Base-by-base conservation (phyloP, 2,113 vertebrate genomes). In the Trematocara unimaculatum region DNA sequence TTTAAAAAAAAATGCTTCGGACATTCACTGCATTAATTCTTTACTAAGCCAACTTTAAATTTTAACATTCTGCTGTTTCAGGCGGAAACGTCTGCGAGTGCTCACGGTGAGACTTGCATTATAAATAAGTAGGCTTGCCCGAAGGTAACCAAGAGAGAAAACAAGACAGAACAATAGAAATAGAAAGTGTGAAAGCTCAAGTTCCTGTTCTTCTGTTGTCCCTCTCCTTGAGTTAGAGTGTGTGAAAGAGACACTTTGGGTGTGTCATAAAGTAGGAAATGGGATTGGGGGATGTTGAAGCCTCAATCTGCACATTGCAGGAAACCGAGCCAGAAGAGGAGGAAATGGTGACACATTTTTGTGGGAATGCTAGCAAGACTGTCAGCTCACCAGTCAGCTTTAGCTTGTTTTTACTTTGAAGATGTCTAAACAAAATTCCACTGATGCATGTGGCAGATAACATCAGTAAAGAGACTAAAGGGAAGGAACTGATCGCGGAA, bases 91-190 rank as follows among this genome's bases (percentile, higher is more conserved):
- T 5, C 35, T n/a, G 60, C 12, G 6, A 72, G 47, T 4, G 54
- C 54, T 67, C 70, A 38, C 7, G 62, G 80, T 90, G 85, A 55
- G 33, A 72, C 20, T 84, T 90, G 47, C 82, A 93, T 93, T 86
- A 92, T 91, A 23, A 85, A 90, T 86, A 81, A 88, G 47, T n/a
- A 38, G 67, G 29, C 49, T 84, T 79, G 67, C 89, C 78, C 6
- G 17, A 67, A 31, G 82, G 33, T 4, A 42, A 74, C 80, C 81
- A 81, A 82, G 82, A 60, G 42, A 13, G 42, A 81, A 91, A 94
- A 91, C 78, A 86, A 85, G 70, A 42, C 38, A 78, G 58, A 88
- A 94, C 89, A 92, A 92, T 84, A 84, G 92, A 93, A 92, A 84
- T 3, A 85, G 85, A 89, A 91, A 93, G 83, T 91, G 70, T 80